phyloP scores from a whole-genome alignment of 2,888 invertebrate species.

The Elmis aenea region DNA sequence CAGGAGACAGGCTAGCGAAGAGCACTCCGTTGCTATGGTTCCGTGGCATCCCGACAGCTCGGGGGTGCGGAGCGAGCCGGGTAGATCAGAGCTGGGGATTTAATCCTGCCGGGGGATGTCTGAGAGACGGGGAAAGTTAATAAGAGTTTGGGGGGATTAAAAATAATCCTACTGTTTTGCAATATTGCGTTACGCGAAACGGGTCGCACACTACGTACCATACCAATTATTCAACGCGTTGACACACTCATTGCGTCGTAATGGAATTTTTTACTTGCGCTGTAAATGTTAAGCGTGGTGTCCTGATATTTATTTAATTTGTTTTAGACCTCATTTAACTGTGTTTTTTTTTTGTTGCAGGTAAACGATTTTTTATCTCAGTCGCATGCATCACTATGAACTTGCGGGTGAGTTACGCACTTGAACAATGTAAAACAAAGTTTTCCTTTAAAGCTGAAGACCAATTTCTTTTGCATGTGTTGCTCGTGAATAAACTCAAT shows the following conservation, averaged over 20 bases:
- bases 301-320: constrained; percentile 1
- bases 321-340: neutral
- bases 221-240: constrained; percentile 17
- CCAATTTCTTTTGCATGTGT: too few species aligned
- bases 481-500: too few species aligned
- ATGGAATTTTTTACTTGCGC: neutral
- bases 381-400: too few species aligned
- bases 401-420: too few species aligned
- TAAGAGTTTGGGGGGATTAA: constrained; percentile 49
- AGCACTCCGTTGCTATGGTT: constrained; percentile 50
- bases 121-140: constrained; percentile 47
- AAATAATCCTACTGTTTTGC: constrained; percentile 49
- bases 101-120: constrained; percentile 46
- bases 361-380: constrained; percentile 12
- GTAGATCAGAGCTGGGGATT: constrained; percentile 46
- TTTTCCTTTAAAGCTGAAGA: too few species aligned
- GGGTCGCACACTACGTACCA: constrained; percentile 19
- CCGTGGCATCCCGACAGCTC: constrained; percentile 50
- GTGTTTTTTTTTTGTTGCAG: constrained; percentile 13
- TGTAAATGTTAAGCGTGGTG: constrained; percentile 1
- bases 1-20: constrained; percentile 49
- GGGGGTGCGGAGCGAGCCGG: constrained; percentile 24
- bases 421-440: too few species aligned
- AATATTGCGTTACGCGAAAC: constrained; percentile 39
- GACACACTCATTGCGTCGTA: constrained; percentile 17